These are phyloP conservation scores for Mesorhabditis spiculigera DNA, from an alignment of 2,888 invertebrate genomes.

Conservation along the genomic window DNA sequence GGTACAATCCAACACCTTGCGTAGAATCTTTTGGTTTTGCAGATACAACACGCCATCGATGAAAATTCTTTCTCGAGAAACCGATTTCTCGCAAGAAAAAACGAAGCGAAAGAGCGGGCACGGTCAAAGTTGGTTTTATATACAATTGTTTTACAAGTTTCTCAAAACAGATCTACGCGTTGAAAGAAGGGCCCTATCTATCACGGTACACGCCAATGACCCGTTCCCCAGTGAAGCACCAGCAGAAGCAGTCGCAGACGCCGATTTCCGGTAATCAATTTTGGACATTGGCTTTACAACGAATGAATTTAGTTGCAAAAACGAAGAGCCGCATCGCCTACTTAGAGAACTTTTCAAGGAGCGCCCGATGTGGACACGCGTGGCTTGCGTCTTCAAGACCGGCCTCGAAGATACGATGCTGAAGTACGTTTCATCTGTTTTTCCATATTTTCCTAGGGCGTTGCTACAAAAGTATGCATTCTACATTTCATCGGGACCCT, in stretches of 20 bases:
- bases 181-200: constrained; percentile 49
- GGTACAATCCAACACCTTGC: constrained; percentile 16
- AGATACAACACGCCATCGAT: constrained; percentile 45
- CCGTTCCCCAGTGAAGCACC: constrained; percentile 45
- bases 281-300: neutral
- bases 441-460: constrained; percentile 46
- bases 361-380: constrained; percentile 83
- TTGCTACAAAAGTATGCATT: constrained; percentile 80
- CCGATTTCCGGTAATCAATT: constrained; percentile 26
- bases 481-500: constrained; percentile 84
- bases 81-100: constrained; percentile 35
- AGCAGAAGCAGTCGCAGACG: constrained; percentile 45
- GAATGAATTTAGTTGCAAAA: constrained; percentile 36
- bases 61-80: constrained; percentile 41
- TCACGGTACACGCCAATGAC: constrained; percentile 46
- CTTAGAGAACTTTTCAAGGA: constrained; percentile 73
- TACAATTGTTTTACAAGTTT: neutral
- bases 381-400: constrained; percentile 67
- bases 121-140: constrained; percentile 42
- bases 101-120: constrained; percentile 31
- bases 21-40: constrained; percentile 8
- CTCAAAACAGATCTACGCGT: constrained; percentile 38
- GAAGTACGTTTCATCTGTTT: constrained; percentile 62
- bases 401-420: constrained; percentile 60
- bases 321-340: constrained; percentile 45